Conservation (phyloP, 2,797 vertebrate species). For the Octomys mimax region DNA sequence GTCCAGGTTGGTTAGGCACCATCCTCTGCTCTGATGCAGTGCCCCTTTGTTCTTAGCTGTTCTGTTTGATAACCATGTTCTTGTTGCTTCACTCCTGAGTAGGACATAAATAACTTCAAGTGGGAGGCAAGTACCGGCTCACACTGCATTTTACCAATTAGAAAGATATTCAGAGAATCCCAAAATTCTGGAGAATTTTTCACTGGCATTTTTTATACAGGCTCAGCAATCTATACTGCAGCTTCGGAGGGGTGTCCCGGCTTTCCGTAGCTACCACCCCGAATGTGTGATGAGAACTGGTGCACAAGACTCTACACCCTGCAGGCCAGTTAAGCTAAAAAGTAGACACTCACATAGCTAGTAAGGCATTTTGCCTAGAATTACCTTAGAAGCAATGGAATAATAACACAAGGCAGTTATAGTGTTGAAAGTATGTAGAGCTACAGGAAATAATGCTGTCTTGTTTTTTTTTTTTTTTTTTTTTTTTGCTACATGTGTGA, state of each 20-base stretch:
- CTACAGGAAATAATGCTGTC: fast-evolving
- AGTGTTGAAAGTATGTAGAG: neutral
- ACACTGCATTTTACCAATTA: neutral
- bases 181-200: neutral
- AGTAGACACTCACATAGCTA: neutral
- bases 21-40: neutral
- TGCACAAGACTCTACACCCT: neutral
- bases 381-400: neutral
- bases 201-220: neutral
- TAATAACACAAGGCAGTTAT: neutral
- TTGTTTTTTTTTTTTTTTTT: neutral
- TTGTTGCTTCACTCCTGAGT: neutral
- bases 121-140: neutral
- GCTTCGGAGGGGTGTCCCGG: fast-evolving
- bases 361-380: neutral
- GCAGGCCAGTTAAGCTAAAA: neutral
- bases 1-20: neutral
- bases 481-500: neutral
- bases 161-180: neutral
- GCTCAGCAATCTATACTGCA: neutral
- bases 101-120: neutral
- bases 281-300: neutral
- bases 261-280: neutral
- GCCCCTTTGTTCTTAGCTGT: neutral
- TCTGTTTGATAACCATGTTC: neutral